phyloP scores from a whole-genome alignment of 2,113 vertebrate genomes.

The Eulemur rufifrons region DNA sequence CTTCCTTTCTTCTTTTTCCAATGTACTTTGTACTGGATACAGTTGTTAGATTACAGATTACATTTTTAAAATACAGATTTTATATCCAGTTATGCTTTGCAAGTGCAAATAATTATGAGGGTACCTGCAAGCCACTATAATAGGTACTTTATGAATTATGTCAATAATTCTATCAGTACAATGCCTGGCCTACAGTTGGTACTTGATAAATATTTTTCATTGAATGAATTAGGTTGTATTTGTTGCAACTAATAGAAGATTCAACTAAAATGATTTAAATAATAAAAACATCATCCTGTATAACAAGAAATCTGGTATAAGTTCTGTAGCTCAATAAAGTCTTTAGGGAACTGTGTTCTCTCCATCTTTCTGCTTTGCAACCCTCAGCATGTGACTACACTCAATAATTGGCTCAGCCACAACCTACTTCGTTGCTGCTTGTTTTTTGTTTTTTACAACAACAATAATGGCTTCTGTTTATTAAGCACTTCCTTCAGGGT shows the following conservation, averaged over 20 bases:
- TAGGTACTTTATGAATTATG: background rate
- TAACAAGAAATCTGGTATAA: background rate
- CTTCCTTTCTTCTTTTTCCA: slow-evolving; percentile 10
- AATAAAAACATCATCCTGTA: background rate
- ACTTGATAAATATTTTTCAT: background rate
- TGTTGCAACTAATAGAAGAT: slow-evolving; percentile 11
- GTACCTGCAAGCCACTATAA: background rate
- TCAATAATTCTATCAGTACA: background rate
- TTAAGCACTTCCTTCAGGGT: background rate
- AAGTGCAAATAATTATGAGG: background rate
- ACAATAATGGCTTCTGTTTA: background rate
- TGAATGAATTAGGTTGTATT: background rate
- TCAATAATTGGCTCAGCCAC: background rate
- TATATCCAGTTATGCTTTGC: background rate
- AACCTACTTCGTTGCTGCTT: background rate
- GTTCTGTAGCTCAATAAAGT: background rate
- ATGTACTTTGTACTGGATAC: background rate
- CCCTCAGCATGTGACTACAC: background rate
- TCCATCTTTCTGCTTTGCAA: background rate
- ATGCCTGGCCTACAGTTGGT: background rate
- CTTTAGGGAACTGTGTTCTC: background rate
- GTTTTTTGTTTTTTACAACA: background rate
- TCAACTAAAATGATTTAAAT: background rate
- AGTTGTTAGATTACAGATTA: slow-evolving; percentile 12
- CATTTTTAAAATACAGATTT: background rate